Evolutionary conservation across 1,140 invertebrate genomes (phyloP), one percentile per base, ranked within the genome.

Genomic region (Euwallacea similis): DNA sequence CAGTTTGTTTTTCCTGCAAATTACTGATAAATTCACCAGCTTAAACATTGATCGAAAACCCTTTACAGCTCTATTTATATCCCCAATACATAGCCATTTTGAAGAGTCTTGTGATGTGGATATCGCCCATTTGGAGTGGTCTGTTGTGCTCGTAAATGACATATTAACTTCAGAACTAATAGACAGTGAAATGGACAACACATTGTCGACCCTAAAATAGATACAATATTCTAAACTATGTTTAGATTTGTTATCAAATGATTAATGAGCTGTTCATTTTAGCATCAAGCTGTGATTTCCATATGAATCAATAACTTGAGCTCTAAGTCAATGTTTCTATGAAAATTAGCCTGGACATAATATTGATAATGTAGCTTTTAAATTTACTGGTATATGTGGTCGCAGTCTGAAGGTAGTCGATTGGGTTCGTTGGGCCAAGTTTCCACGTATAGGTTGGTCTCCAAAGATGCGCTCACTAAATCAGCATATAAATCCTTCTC

Each of bases 61-160:
- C 42, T 60, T 85, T 82, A 94, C 92, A 81, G 91, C 90, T 86
- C 96, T 86, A 81, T 98, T 98, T 16, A 98, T 95, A 80, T 97
- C 96, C 10, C 93, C 94, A 11, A 98, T 88, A 80, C 96, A 98
- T 67, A 91, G 86, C 91, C 92, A 96, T 55, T 85, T 54, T 15
- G 46, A 85, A 46, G 83, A 79, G 7, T 81, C 58, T 65, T 11
- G 59, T 11, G 21, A 13, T 50, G 83, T 83, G 0, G 91, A 86
- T 3, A 96, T 88, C 0, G 92, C 91, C 95, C 95, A 97, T 82
- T 98, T 98, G 0, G 94, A 93, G 82, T 98, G 96, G 82, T 98
- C 95, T 54, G 87, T 85, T 21, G 88, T 87, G 2, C 88, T 90
- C n/a, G 85, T 86, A 78, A 95, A 96, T 21, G 83, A 80, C 56